Evolutionary conservation across 92 coral and sea anemone species (phyloP), one percentile per base, ranked within the genome.

Genomic region (Muricea muricata): DNA sequence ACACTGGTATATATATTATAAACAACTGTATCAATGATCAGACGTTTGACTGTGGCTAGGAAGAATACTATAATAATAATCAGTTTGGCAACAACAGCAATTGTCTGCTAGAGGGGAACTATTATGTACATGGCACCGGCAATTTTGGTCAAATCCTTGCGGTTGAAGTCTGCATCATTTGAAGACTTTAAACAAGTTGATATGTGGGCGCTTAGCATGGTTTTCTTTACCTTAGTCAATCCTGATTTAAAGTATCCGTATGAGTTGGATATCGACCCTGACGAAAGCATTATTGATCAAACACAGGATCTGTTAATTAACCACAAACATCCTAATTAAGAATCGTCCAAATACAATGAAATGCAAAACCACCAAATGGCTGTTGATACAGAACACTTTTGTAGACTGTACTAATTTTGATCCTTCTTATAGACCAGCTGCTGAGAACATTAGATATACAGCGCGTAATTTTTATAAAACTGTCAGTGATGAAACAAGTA

Each of bases 241-340:
- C 77, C 77, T n/a, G 25, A 70, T 70, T 34, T 70, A 52, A 70
- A 70, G 50, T 70, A 70, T 70, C 77, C 52, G 29, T 70, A 33
- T 23, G 23, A 57, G 65, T 57, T 57, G 65, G 65, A 57, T 57
- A 57, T 57, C 28, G 21, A 57, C 28, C 65, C 15, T 24, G 65
- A 23, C 65, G 21, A 20, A 57, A 57, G 65, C 65, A 14, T 57
- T 26, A 57, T 57, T 26, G 65, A 57, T 23, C 65, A 57, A 57
- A 11, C 21, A 26, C 65, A 57, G 65, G 65, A 57, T 10, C 28
- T 57, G 65, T 57, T 57, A 57, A 17, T 57, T 14, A 57, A 57
- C 23, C 15, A 57, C 15, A 57, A 57, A 57, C 65, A 18, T 57
- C 65, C 25, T 57, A 57, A n/a, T n/a, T n/a, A 20, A 57, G 65